phyloP scores from a whole-genome alignment of 2,888 invertebrate genomes.

The Myopa testacea region DNA sequence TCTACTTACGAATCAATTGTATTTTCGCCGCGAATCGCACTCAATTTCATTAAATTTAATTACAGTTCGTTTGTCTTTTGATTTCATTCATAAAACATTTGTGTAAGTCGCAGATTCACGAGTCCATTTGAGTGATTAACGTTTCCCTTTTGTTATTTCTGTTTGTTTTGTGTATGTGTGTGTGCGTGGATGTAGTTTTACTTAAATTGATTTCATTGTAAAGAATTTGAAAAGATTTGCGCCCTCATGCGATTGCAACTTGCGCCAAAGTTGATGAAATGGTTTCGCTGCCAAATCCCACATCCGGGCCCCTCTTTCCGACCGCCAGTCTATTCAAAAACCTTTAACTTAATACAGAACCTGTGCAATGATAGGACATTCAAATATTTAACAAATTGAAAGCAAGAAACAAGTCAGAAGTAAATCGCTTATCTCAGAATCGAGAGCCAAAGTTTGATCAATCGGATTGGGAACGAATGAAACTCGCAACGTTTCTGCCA shows the following conservation, averaged over 20 bases:
- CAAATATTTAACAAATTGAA: background rate
- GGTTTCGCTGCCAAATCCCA: conserved; percentile 20
- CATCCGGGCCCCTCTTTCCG: background rate
- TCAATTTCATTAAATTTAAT: background rate
- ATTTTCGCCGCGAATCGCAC: background rate
- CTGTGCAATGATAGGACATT: conserved; percentile 8
- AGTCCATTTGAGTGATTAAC: background rate
- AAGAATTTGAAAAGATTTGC: conserved; percentile 8
- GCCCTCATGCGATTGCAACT: conserved; percentile 27
- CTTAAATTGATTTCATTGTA: background rate
- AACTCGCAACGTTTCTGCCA: no score
- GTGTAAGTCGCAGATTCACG: background rate
- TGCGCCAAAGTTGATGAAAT: conserved; percentile 35
- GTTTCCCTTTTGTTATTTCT: background rate
- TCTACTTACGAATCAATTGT: background rate
- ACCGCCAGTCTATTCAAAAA: background rate
- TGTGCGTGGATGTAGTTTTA: background rate
- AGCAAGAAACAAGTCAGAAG: background rate
- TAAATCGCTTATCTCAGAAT: background rate
- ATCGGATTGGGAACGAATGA: no score
- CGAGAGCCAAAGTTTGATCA: no score
- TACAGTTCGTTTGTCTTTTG: no score
- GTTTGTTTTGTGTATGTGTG: background rate
- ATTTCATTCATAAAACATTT: conserved; percentile 36
- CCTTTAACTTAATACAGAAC: background rate